Evolutionary conservation across 2,888 invertebrate genomes (phyloP).

Genomic region (Anagyrus pseudococci): DNA sequence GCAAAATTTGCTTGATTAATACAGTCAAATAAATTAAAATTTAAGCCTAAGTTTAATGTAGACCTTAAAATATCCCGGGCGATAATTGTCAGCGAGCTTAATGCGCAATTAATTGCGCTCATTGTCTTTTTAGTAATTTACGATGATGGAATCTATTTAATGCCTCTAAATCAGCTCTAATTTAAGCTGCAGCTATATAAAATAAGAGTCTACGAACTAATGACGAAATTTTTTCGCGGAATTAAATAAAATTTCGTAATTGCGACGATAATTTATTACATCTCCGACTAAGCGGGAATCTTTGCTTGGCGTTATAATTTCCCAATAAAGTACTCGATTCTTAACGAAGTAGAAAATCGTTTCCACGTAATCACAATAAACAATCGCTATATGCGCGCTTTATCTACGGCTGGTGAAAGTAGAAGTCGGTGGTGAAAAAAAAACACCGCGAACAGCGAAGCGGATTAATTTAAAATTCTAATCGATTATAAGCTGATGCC

Average conservation of each 20-base stretch:
- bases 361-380: background rate
- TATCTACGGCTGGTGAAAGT: background rate
- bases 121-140: conserved; percentile 15
- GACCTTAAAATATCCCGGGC: too few species aligned
- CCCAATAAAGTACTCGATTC: background rate
- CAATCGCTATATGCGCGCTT: background rate
- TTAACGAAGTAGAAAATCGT: background rate
- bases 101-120: background rate
- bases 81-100: conserved; percentile 10
- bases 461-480: background rate
- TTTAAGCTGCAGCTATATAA: conserved; percentile 14
- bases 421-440: background rate
- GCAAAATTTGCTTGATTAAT: too few species aligned
- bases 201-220: conserved; percentile 5
- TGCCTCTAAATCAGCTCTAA: conserved; percentile 5
- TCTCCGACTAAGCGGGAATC: background rate
- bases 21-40: too few species aligned
- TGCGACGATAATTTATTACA: conserved; percentile 4
- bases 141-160: conserved; percentile 3
- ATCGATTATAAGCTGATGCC: background rate
- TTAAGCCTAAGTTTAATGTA: too few species aligned
- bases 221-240: conserved; percentile 17
- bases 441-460: background rate
- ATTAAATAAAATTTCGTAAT: conserved; percentile 16
- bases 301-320: background rate